A percentile compares a stretch with the other conserved stretches of the same genome.
phyloP scores from a whole-genome alignment of 2,888 invertebrate species.

The Acanthosepion esculentum region DNA sequence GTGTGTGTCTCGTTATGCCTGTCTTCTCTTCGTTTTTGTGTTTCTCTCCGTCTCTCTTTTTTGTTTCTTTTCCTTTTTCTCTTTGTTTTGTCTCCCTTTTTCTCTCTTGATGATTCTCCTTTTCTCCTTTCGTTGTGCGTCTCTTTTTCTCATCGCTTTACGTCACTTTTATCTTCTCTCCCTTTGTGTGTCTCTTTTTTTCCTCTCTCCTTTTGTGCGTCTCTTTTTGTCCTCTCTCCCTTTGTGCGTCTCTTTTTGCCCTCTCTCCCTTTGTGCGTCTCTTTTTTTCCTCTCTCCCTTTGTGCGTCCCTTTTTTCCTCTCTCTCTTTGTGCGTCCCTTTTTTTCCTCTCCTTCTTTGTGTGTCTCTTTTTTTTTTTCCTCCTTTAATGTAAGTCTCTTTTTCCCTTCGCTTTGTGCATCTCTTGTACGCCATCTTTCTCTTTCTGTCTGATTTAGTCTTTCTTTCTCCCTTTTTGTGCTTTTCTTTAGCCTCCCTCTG shows the following conservation, averaged over 20 bases:
- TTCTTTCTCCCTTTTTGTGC: background rate
- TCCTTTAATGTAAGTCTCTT: no score
- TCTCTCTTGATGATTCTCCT: background rate
- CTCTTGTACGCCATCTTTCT: background rate
- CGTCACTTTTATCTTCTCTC: conserved; percentile 1
- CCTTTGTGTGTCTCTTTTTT: background rate
- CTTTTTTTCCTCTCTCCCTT: no score
- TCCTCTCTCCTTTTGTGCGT: background rate
- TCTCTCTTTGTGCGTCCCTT: no score
- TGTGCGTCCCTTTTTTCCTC: no score
- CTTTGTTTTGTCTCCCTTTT: no score
- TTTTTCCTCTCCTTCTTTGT: no score
- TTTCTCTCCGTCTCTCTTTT: background rate
- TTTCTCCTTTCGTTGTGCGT: background rate
- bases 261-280: no score
- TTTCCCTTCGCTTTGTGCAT: no score
- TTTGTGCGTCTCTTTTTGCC: no score
- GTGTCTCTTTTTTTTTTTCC: no score
- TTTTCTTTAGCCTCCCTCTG: background rate
- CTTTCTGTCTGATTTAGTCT: background rate
- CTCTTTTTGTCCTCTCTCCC: no score
- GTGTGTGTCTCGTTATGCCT: background rate
- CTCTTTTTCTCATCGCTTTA: background rate
- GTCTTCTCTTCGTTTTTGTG: background rate
- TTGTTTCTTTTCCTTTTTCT: no score